Base-by-base conservation (phyloP, 2,113 vertebrate species). In the Charadrius vociferus region DNA sequence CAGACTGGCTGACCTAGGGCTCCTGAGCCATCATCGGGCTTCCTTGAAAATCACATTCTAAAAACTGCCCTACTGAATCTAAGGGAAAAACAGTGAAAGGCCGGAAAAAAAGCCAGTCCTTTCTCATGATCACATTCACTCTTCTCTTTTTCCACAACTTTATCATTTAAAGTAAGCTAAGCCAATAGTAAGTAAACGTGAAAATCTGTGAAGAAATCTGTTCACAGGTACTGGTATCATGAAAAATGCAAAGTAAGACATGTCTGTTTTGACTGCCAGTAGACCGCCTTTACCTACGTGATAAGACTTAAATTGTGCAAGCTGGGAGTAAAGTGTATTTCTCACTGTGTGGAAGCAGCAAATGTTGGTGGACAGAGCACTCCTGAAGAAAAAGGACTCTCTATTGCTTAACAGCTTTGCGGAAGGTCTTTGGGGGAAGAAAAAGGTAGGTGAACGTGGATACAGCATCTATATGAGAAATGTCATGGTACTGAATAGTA, bases 231-330 rank as follows among this genome's bases (percentile, higher is more conserved):
- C 56, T 79, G 89, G 63, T 92, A 88, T 92, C 29, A 95, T 78
- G 78, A 95, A 95, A 97, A 97, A 97, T 97, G 95, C 94, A 93
- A 97, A 97, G 88, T 94, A 97, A 97, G 95, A 75, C 32, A 59
- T 90, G 49, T 65, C 87, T 97, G 97, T 97, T 97, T 97, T 95
- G 96, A 71, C 97, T 97, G 94, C 85, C 96, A 97, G 88, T 90
- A 96, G 66, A 84, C 59, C 94, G 94, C 65, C 61, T 97, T 96
- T 95, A 90, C 82, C 93, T 97, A 96, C 75, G 61, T 95, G 96
- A 91, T 91, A 75, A 96, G 85, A 96, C 61, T 96, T 93, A 92
- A 94, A 81, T 63, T 96, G 70, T 93, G 73, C 83, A 96, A 95
- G 73, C 81, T 96, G 94, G 95, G 74, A 96, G 59, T 81, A 94